These are phyloP conservation scores for Chiroxiphia lanceolata DNA, from an alignment of 2,797 vertebrate species.

Conservation along the genomic window DNA sequence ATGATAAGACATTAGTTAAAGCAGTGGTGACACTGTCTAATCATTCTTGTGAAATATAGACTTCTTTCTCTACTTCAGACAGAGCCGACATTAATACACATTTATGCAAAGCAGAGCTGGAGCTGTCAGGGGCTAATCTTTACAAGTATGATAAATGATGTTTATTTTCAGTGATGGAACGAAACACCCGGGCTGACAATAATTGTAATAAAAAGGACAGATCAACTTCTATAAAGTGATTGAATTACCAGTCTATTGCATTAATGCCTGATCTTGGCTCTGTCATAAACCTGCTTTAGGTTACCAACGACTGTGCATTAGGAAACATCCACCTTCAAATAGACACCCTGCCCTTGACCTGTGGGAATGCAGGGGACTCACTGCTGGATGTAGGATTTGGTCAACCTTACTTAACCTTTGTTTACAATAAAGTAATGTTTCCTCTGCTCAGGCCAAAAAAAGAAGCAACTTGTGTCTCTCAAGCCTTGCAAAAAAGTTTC, in stretches of 20 bases:
- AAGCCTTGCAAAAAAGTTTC: background rate
- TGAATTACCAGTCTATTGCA: constrained; percentile 97
- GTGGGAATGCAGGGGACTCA: background rate
- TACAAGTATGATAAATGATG: constrained; percentile 98
- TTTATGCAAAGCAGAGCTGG: constrained; percentile 90
- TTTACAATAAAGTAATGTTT: background rate
- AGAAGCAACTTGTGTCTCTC: background rate
- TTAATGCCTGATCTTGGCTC: constrained; percentile 83
- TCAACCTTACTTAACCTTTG: background rate
- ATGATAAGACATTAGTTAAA: constrained; percentile 82
- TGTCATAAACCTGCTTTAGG: constrained; percentile 74
- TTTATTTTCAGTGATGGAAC: constrained; percentile 97
- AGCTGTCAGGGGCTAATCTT: constrained; percentile 95
- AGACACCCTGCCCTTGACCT: constrained; percentile 80
- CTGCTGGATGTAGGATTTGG: background rate
- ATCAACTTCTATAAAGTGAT: constrained; percentile 93
- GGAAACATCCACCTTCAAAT: constrained; percentile 82
- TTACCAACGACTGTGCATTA: constrained; percentile 60
- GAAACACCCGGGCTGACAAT: constrained; percentile 92
- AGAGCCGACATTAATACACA: constrained; percentile 84
- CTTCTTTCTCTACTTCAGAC: constrained; percentile 76
- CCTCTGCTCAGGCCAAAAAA: background rate
- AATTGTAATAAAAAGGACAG: constrained; percentile 98
- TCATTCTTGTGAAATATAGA: constrained; percentile 84
- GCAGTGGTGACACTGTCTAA: constrained; percentile 82